phyloP scores from a whole-genome alignment of 2,888 invertebrate genomes.

The Agriopis marginaria region DNA sequence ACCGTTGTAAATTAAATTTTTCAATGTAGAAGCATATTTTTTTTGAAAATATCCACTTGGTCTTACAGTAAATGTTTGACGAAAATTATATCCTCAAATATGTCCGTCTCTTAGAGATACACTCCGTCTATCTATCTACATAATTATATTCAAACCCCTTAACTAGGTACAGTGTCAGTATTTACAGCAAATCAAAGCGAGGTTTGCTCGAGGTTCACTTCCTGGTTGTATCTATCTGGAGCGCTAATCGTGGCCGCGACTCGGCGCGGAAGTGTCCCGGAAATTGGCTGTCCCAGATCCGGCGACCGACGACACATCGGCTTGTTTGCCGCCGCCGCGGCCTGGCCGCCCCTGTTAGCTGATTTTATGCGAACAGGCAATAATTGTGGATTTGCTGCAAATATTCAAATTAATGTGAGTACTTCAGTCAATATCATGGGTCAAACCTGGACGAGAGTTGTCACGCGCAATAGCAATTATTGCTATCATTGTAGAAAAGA shows the following conservation, averaged over 20 bases:
- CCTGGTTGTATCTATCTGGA: conserved; percentile 46
- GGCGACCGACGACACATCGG: conserved; percentile 50
- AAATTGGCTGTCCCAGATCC: conserved; percentile 66
- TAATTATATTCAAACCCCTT: not conserved
- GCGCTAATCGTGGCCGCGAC: conserved; percentile 52
- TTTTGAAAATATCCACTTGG: too few relatives aligned
- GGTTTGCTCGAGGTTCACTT: conserved; percentile 17
- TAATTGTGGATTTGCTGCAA: conserved; percentile 13
- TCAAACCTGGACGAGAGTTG: not conserved
- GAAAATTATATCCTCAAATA: too few relatives aligned
- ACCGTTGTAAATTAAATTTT: too few relatives aligned
- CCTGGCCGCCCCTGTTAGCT: conserved; percentile 29
- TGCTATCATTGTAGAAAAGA: not conserved
- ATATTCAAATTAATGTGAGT: conserved; percentile 17
- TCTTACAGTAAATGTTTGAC: too few relatives aligned
- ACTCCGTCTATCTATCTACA: not conserved
- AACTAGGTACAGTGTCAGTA: conserved; percentile 18
- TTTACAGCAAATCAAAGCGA: conserved; percentile 13
- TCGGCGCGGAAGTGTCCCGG: conserved; percentile 59
- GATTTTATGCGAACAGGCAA: conserved; percentile 10
- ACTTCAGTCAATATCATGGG: not conserved
- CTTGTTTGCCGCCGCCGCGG: conserved; percentile 51
- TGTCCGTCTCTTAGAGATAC: too few relatives aligned
- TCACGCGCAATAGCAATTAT: not conserved
- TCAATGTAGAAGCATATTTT: too few relatives aligned